phyloP scores from a whole-genome alignment of 2,797 vertebrate genomes.

The Pipistrellus pipistrellus region DNA sequence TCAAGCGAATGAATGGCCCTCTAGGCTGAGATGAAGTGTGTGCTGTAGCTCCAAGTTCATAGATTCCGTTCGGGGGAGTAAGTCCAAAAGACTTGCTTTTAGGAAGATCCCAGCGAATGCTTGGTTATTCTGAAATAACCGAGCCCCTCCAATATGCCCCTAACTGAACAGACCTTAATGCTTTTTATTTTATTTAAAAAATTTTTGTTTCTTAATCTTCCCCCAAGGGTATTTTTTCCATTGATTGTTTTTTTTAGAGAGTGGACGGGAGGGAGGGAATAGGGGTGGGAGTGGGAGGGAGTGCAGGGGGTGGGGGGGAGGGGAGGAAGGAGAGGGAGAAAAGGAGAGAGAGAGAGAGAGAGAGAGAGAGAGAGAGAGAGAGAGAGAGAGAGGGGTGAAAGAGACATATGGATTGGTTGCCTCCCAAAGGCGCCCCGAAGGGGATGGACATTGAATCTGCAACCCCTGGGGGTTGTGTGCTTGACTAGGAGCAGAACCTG shows the following conservation, averaged over 20 bases:
- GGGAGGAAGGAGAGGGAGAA: no score
- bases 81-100: neutral
- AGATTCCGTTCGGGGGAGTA: neutral
- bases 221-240: neutral
- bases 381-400: neutral
- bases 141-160: neutral
- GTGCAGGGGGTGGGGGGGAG: no score
- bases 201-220: no score
- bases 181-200: neutral
- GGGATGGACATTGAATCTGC: no score
- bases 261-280: neutral
- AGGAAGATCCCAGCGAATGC: neutral
- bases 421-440: neutral
- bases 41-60: neutral
- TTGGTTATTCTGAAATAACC: conserved; percentile 3
- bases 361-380: neutral
- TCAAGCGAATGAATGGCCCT: neutral
- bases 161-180: neutral
- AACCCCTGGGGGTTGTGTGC: no score
- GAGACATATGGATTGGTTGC: neutral
- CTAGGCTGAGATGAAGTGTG: neutral
- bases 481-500: neutral
- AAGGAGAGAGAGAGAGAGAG: no score
- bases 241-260: neutral
- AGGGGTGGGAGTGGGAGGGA: no score